These are phyloP conservation scores for Hydrotaea diabolus DNA, from an alignment of 2,888 invertebrate species.

Conservation along the genomic window DNA sequence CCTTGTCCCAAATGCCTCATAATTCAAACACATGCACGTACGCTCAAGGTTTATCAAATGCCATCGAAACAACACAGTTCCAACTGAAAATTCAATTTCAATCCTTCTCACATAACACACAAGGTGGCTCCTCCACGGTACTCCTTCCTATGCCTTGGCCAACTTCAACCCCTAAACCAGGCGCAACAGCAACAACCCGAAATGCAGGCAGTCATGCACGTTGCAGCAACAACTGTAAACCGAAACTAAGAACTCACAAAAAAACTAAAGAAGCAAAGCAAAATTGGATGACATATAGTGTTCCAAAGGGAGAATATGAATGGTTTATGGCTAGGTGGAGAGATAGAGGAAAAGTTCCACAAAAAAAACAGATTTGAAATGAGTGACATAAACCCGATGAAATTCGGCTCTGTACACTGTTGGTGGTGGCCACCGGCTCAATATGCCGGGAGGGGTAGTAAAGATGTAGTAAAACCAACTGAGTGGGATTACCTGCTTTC, in stretches of 20 bases:
- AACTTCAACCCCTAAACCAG: neutral
- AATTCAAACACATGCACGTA: neutral
- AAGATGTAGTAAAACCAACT: neutral
- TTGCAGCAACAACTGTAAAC: neutral
- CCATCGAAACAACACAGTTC: neutral
- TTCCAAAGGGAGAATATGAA: neutral
- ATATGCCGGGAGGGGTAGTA: too few relatives aligned
- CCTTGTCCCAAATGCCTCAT: neutral
- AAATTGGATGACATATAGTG: neutral
- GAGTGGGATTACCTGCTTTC: neutral
- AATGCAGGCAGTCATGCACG: neutral
- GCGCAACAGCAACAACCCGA: neutral
- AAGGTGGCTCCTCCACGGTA: neutral
- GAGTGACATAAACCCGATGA: neutral
- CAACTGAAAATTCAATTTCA: constrained; percentile 17
- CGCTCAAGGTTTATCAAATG: neutral
- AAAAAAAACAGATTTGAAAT: neutral
- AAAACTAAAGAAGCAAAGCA: neutral
- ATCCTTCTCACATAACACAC: neutral
- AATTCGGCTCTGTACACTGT: neutral
- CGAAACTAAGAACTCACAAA: neutral
- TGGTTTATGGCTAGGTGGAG: neutral
- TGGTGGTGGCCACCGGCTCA: neutral
- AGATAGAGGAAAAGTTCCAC: neutral
- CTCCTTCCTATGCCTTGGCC: neutral